phyloP scores from a whole-genome alignment of 2,888 invertebrate species.

The Aphrophora alni region DNA sequence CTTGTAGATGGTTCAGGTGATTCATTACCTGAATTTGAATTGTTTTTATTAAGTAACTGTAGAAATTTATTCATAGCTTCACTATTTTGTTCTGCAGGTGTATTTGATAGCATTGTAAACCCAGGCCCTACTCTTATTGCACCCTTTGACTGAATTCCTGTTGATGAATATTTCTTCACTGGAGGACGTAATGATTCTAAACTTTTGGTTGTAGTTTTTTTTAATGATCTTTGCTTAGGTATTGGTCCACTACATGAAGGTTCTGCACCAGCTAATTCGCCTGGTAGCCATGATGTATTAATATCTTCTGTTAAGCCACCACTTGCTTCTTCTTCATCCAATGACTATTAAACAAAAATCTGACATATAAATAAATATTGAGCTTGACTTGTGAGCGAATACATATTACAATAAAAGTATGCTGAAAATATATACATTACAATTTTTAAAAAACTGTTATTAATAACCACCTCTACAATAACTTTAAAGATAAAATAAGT shows the following conservation, averaged over 20 bases:
- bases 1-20: slow-evolving; percentile 37
- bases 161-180: not conserved
- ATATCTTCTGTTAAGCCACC: slow-evolving; percentile 6
- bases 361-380: not conserved
- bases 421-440: too few species aligned
- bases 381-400: not conserved
- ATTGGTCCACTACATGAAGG: slow-evolving; percentile 15
- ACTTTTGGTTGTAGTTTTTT: not conserved
- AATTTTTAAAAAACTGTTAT: too few species aligned
- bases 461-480: too few species aligned
- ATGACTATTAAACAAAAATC: not conserved
- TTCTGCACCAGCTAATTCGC: not conserved
- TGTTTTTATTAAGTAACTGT: slow-evolving; percentile 27
- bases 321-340: slow-evolving; percentile 30
- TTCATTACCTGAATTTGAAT: not conserved
- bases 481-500: too few species aligned
- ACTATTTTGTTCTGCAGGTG: slow-evolving; percentile 25
- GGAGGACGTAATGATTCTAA: not conserved
- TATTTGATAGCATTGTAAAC: slow-evolving; percentile 28
- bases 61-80: slow-evolving; percentile 38
- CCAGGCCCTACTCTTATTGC: slow-evolving; percentile 29
- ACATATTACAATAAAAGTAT: not conserved
- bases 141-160: not conserved
- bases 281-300: not conserved
- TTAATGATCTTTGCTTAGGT: not conserved